phyloP scores from a whole-genome alignment of 2,797 vertebrate species.

The Cuculus canorus region DNA sequence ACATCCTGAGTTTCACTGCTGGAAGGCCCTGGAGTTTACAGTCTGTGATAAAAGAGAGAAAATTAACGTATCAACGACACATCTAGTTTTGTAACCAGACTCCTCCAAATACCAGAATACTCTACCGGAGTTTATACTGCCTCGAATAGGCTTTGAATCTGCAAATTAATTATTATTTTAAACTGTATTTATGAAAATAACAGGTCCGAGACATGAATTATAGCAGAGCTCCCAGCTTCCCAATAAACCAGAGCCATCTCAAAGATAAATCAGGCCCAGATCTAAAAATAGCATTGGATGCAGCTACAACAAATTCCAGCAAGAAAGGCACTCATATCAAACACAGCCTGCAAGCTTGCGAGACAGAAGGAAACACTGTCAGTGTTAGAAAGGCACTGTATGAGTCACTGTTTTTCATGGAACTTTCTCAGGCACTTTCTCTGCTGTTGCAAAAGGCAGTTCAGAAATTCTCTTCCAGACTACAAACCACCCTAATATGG shows the following conservation, averaged over 20 bases:
- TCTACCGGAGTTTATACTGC: background rate
- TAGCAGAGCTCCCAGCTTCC: background rate
- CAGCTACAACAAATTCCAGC: background rate
- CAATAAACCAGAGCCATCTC: background rate
- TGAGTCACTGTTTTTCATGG: slow-evolving; percentile 28
- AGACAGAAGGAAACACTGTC: slow-evolving; percentile 1
- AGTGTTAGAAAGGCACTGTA: background rate
- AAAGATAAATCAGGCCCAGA: background rate
- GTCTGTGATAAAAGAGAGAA: background rate
- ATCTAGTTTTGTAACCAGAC: background rate
- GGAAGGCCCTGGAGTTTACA: background rate
- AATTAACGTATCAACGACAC: background rate
- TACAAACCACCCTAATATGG: background rate
- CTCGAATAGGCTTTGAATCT: background rate
- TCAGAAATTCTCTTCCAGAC: slow-evolving; percentile 20
- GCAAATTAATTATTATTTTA: background rate
- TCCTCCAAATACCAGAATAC: background rate
- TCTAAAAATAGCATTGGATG: background rate
- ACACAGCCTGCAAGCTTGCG: background rate
- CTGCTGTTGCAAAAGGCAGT: background rate
- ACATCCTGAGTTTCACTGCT: background rate
- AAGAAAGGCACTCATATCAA: slow-evolving; percentile 19
- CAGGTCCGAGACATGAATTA: background rate
- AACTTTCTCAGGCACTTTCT: slow-evolving; percentile 4
- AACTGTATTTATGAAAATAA: background rate